Base-by-base conservation (phyloP, 37 sponge, comb jelly and placozoan species). In the Aplysina aerophoba region DNA sequence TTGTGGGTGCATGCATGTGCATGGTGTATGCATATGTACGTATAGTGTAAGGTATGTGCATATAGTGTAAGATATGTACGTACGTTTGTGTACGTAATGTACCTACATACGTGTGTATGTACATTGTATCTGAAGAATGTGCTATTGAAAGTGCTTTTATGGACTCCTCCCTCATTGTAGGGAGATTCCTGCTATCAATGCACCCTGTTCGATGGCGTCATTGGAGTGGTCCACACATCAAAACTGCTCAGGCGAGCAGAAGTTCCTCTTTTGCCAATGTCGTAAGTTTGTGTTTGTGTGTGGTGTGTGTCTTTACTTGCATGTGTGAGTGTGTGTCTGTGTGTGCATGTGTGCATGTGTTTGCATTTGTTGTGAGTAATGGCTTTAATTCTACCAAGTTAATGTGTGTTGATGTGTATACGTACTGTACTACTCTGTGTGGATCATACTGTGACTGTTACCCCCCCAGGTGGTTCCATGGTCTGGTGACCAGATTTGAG, bases 241-340 rank as follows among this genome's bases (percentile, higher is more conserved):
- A 19, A 34, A 37, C 38, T 90, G 28, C 36, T 82, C 59, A 40
- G 67, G 22, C 73, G 94, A 24, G 28, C 22, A 0, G 62, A 83
- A 11, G 62, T 93, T 41, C 61, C 82, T 17, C 56, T 93, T 37
- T 31, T 75, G 24, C 94, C 94, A 59, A 93, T 93, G 94, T 85
- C 85, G 87, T 86, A 63, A 61, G 87, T 40, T 15, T 73, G 34
- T 71, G 59, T 35, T 25, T n/a, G 83, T 19, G 66, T 69, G 71
- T 27, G 33, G 33, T 69, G 71, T 69, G 33, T 69, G 71, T 69
- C 35, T 69, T 31, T 69, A 35, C 30, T 33, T 69, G 71, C 34
- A 35, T 30, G 6, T 69, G 33, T 69, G 71, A 30, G 71, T 69
- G 33, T 69, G 71, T 69, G 71, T 69, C 12, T 69, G 71, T 69